Evolutionary conservation across 2,113 vertebrate genomes (phyloP), one percentile per base, ranked within the genome.

Genomic region (Macrotus californicus): DNA sequence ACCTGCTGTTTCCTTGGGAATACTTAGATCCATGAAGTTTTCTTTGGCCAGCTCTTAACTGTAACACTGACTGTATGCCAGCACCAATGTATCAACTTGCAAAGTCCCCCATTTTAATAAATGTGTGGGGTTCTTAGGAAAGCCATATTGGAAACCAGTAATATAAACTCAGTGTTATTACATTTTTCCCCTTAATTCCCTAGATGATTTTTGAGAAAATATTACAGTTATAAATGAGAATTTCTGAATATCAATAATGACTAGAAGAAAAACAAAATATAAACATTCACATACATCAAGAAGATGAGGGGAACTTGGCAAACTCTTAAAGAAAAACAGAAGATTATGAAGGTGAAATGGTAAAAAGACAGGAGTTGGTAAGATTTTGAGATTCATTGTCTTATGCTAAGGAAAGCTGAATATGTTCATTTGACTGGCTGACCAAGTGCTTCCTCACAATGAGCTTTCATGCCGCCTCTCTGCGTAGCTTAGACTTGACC

Each of bases 1-100:
- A 88, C 46, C 34, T 96, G 21, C 93, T 94, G 6, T 88, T 93
- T 95, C 76, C 50, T 72, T 88, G n/a, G 43, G 54, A 93, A 67
- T 89, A 91, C 67, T 34, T 59, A 93, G 66, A 94, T 31, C 13
- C n/a, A 12, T 70, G 8, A 66, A 82, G 48, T 73, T 72, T 82
- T 91, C 83, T 69, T 66, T 79, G 76, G 41, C 75, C 82, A 73
- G 16, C 36, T 77, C 81, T 81, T 77, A 48, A 48, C 54, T 94
- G 1, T 83, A 94, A 64, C 10, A 84, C 29, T 14, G 87, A 50
- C 72, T 89, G 11, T 83, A 43, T 82, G 41, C 72, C 54, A 96
- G 8, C 46, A 70, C 72, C 73, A 82, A 21, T 59, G 73, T 22
- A n/a, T n/a, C 54, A 48, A 29, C 16, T 91, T 91, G 29, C 50